A percentile compares a stretch with the other conserved stretches of the same genome.
Conservation (phyloP, 2,113 vertebrate species). For the Ptilorrhoa leucosticta region DNA sequence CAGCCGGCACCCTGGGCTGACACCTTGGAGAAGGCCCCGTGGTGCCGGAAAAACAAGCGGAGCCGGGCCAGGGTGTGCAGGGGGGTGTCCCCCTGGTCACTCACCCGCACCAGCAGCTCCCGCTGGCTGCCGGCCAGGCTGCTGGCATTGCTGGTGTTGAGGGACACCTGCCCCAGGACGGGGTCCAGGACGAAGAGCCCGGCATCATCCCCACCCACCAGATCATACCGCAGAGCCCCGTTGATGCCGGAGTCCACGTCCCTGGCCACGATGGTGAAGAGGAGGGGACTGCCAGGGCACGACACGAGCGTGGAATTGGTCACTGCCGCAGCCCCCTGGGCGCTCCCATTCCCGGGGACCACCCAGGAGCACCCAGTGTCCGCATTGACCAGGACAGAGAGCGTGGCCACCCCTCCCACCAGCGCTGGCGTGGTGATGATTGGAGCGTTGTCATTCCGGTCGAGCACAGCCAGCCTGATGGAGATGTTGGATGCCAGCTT, state of each 20-base stretch:
- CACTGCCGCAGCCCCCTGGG: not conserved
- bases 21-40: slow-evolving; percentile 81
- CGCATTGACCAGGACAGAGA: slow-evolving; percentile 79
- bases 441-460: slow-evolving; percentile 86
- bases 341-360: not conserved
- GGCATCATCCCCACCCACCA: slow-evolving; percentile 62
- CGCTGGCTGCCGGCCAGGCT: slow-evolving; percentile 77
- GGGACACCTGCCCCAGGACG: slow-evolving; percentile 79
- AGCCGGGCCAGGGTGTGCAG: slow-evolving; percentile 71
- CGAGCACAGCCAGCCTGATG: slow-evolving; percentile 78
- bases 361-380: slow-evolving; percentile 75
- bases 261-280: slow-evolving; percentile 75
- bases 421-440: slow-evolving; percentile 76
- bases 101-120: slow-evolving; percentile 76
- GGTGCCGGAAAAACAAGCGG: slow-evolving; percentile 79
- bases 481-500: slow-evolving; percentile 76
- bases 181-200: slow-evolving; percentile 79
- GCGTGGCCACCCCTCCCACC: slow-evolving; percentile 70
- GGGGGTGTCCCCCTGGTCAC: slow-evolving; percentile 77
- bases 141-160: slow-evolving; percentile 85
- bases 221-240: slow-evolving; percentile 75
- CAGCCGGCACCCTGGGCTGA: slow-evolving; percentile 61
- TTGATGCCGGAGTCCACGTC: slow-evolving; percentile 85
- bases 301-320: not conserved
- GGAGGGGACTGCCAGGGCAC: not conserved